Evolutionary conservation across 2,113 vertebrate genomes (phyloP).

Genomic region (Platichthys stellatus): DNA sequence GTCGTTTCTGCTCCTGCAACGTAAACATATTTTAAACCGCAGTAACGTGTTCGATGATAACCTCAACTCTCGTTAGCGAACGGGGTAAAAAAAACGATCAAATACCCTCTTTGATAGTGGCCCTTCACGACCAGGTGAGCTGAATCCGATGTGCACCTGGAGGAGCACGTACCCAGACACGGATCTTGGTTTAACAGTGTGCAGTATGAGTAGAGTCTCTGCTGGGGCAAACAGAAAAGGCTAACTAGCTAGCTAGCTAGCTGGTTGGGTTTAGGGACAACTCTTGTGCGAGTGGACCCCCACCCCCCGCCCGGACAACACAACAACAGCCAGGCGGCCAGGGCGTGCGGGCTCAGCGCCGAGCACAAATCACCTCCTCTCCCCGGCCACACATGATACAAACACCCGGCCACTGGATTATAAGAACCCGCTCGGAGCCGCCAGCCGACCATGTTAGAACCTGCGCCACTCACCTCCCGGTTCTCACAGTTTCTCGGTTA

Average conservation of each 20-base stretch:
- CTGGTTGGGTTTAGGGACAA: slow-evolving; percentile 53
- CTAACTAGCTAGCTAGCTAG: slow-evolving; percentile 38
- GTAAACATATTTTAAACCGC: too few species aligned
- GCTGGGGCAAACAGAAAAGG: slow-evolving; percentile 10
- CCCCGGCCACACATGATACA: neutral
- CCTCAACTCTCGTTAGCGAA: neutral
- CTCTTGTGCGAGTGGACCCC: slow-evolving; percentile 57
- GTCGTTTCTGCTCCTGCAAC: neutral
- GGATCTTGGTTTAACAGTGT: neutral
- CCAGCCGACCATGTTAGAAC: neutral
- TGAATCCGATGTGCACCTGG: too few species aligned
- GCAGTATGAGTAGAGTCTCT: neutral
- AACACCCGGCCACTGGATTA: neutral
- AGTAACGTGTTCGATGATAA: too few species aligned
- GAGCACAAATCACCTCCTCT: slow-evolving; percentile 54
- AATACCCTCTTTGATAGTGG: neutral
- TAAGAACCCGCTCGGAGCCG: neutral
- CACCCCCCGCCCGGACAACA: slow-evolving; percentile 69
- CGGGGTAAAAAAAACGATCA: neutral
- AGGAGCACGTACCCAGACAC: too few species aligned
- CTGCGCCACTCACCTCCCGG: slow-evolving; percentile 64
- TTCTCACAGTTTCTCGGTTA: slow-evolving; percentile 41
- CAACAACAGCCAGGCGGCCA: slow-evolving; percentile 76
- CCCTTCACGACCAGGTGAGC: neutral
- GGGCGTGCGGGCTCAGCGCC: slow-evolving; percentile 63